Percentiles rank a stretch among this genome's conserved stretches.
Evolutionary conservation across 2,797 vertebrate genomes (phyloP).

Genomic region (Coracias cyanogaster): DNA sequence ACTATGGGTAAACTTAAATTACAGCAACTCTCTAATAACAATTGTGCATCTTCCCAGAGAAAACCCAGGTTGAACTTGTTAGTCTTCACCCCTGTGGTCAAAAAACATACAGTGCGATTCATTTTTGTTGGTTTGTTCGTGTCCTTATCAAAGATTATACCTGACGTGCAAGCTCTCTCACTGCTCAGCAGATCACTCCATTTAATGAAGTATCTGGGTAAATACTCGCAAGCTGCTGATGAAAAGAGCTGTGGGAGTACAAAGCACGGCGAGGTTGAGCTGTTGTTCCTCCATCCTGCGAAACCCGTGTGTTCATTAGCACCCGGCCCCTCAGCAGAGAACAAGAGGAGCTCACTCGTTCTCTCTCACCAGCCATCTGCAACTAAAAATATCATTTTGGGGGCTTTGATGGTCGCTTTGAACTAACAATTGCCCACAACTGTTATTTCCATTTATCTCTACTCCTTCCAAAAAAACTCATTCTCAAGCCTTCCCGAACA

Average conservation of each 20-base stretch:
- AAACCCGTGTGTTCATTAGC: constrained; percentile 62
- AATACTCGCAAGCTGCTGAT: constrained; percentile 14
- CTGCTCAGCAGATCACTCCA: constrained; percentile 38
- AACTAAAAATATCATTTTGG: constrained; percentile 65
- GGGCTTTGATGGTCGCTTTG: constrained; percentile 59
- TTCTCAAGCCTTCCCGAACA: background rate
- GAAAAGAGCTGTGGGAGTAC: background rate
- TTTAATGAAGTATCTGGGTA: constrained; percentile 28
- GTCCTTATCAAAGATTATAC: constrained; percentile 8
- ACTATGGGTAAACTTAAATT: background rate
- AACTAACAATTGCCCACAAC: constrained; percentile 43
- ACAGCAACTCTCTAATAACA: background rate
- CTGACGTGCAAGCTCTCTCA: background rate
- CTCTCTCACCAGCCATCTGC: constrained; percentile 69
- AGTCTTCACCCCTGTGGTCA: background rate
- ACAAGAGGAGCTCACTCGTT: constrained; percentile 28
- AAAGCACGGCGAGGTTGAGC: background rate
- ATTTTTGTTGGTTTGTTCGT: background rate
- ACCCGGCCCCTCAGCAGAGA: background rate
- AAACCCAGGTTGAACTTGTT: background rate
- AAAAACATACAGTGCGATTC: background rate
- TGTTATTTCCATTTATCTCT: constrained; percentile 48
- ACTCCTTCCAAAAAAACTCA: background rate
- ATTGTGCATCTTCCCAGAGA: background rate
- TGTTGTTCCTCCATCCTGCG: constrained; percentile 38